Evolutionary conservation across 2,113 vertebrate genomes (phyloP).

Genomic region (Rhizomys pruinosus): DNA sequence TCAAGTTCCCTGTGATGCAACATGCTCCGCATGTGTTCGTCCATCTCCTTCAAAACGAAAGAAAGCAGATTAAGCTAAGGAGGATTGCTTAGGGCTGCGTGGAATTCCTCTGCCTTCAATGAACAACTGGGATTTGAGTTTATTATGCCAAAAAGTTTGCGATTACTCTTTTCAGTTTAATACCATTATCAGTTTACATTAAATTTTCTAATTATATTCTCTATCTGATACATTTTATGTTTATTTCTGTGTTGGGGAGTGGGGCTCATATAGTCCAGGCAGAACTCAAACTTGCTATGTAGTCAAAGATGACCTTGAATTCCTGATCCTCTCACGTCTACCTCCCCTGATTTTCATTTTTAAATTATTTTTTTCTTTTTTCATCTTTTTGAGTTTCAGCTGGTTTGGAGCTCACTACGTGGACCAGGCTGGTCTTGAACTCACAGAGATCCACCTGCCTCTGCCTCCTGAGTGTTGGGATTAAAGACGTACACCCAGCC

Average conservation of each 20-base stretch:
- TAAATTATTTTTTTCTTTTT: no score
- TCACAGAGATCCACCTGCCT: no score
- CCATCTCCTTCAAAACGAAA: slow-evolving; percentile 92
- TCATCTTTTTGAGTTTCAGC: no score
- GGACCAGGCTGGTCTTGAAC: neutral
- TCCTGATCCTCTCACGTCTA: neutral
- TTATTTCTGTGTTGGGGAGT: neutral
- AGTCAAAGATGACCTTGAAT: neutral
- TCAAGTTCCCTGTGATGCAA: slow-evolving; percentile 98
- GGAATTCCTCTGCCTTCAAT: neutral
- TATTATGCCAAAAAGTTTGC: neutral
- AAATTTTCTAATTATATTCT: slow-evolving; percentile 53
- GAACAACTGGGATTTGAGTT: slow-evolving; percentile 5
- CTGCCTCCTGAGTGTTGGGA: neutral
- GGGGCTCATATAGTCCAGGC: neutral
- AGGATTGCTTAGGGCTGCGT: neutral
- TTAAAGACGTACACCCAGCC: neutral
- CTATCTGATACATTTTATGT: neutral
- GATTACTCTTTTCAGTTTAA: slow-evolving; percentile 36
- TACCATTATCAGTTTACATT: slow-evolving; percentile 14
- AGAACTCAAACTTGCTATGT: neutral
- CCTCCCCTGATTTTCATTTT: neutral
- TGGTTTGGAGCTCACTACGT: neutral
- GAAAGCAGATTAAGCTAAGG: slow-evolving; percentile 75
- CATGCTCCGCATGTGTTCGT: slow-evolving; percentile 98